Percentiles rank a stretch among this genome's conserved stretches.
phyloP scores from a whole-genome alignment of 1,140 invertebrate species.

The Limonius californicus region DNA sequence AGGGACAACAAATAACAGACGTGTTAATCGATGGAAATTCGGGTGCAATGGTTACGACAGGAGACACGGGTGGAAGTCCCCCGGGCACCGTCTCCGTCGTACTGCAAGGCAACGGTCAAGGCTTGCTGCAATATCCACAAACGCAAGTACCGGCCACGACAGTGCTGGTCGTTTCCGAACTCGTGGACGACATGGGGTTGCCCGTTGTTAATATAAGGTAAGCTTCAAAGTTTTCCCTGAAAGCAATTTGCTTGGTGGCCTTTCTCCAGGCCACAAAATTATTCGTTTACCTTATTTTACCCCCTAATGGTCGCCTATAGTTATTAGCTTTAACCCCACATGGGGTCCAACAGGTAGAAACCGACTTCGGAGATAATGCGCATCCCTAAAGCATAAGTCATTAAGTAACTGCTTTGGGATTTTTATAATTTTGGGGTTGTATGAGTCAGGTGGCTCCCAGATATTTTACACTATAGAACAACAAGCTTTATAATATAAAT shows the following conservation, averaged over 20 bases:
- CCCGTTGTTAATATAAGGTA: conserved; percentile 45
- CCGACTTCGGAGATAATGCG: background rate
- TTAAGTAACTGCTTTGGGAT: background rate
- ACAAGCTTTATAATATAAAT: too few species aligned
- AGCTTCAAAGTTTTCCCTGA: conserved; percentile 10
- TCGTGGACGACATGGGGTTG: conserved; percentile 48
- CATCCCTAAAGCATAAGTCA: background rate
- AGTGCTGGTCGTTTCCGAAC: conserved; percentile 53
- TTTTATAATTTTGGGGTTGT: background rate
- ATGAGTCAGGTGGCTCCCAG: too few species aligned
- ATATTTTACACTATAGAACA: too few species aligned
- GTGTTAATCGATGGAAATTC: conserved; percentile 49
- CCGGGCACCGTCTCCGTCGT: conserved; percentile 46
- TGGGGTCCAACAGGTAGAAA: background rate
- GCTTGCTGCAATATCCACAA: conserved; percentile 45
- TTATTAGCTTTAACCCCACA: background rate
- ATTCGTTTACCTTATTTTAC: conserved; percentile 18
- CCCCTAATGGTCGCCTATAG: conserved; percentile 3
- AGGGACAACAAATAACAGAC: conserved; percentile 49
- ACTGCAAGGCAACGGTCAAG: conserved; percentile 43
- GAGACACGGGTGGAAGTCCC: conserved; percentile 45
- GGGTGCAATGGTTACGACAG: conserved; percentile 38
- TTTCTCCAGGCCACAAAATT: conserved; percentile 4
- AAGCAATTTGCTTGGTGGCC: background rate
- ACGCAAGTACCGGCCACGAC: conserved; percentile 47